Base-by-base conservation (phyloP, 2,113 vertebrate species). In the Crypturellus undulatus region DNA sequence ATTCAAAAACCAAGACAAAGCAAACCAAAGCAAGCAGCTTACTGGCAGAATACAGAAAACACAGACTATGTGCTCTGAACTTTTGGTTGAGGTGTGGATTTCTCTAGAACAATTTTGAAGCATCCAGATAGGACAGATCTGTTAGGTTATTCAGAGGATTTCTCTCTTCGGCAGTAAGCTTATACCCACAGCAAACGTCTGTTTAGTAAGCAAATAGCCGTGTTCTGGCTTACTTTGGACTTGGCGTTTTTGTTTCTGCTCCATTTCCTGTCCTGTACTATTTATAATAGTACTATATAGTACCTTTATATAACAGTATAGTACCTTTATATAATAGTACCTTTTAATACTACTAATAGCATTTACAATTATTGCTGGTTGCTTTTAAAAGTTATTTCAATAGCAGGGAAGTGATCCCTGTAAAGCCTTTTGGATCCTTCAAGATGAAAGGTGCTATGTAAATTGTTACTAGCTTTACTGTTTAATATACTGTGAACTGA, bases 401-500 rank as follows among this genome's bases (percentile, higher is more conserved):
- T 8, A 52, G 62, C 38, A 79, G 52, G 28, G n/a, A 84, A 86
- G 7, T 9, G 52, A 54, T 12, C 10, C 17, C 18, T 43, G 15
- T 63, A 67, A 79, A 90, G 32, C 69, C 36, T 63, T 93, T 58
- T 10, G 59, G 51, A 87, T 94, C 70, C 2, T 30, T 77, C 72
- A 76, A 52, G 56, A 45, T 60, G 30, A 89, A 67, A 92, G n/a
- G 72, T 73, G 68, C 72, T 91, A n/a, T 65, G 10, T 19, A 72
- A 76, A 21, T 60, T 70, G 63, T n/a, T 85, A 84, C 25, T 34
- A 21, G 19, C 36, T 96, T 71, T 81, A 54, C 30, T 88, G 43
- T 86, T 95, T 71, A 86, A 71, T 90, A 68, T 42, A 40, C 56
- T 77, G 87, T 73, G 49, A 93, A 42, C n/a, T 79, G 79, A 81